Base-by-base conservation (phyloP, 2,113 vertebrate species). In the Halichoeres trimaculatus region DNA sequence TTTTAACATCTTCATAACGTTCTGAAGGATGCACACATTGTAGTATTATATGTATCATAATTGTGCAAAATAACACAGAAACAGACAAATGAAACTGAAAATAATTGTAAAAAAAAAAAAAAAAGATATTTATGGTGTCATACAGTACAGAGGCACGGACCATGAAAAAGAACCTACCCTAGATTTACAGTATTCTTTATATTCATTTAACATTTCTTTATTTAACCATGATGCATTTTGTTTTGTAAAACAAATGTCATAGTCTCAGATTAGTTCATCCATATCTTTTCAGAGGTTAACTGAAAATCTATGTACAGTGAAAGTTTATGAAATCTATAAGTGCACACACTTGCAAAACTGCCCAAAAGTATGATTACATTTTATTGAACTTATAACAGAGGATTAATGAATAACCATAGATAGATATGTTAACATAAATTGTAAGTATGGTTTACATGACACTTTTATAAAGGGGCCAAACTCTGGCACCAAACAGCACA, bases 231-330 rank as follows among this genome's bases (percentile, higher is more conserved):
- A 30, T 30, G 30, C 30, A 30, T 77, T 63, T 76, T 89, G 30
- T 30, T 75, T 60, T 36, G 36, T 68, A 74, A 24, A 56, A 30
- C 64, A 69, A 85, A 91, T 83, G 68, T 82, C 73, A 64, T 76
- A 81, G 17, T 78, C 59, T 69, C 59, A 30, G 30, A 4, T 3
- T 4, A 30, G 3, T 30, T 30, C 30, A 30, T 30, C 6, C 30
- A 30, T 47, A 53, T 4, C 81, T 72, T 83, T 63, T 83, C 85
- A 71, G 79, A 76, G 66, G 66, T 79, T n/a, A 65, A 40, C 23
- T 61, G 55, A 19, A 68, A 70, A 68, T 58, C 13, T 74, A 2
- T 40, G 43, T 78, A 40, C 48, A 68, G 73, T 61, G 76, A 81
- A 50, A 83, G 56, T 55, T 65, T 74, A 48, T 36, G 50, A 40